Evolutionary conservation across 2,797 vertebrate species (phyloP).

Genomic region (Channa striata): DNA sequence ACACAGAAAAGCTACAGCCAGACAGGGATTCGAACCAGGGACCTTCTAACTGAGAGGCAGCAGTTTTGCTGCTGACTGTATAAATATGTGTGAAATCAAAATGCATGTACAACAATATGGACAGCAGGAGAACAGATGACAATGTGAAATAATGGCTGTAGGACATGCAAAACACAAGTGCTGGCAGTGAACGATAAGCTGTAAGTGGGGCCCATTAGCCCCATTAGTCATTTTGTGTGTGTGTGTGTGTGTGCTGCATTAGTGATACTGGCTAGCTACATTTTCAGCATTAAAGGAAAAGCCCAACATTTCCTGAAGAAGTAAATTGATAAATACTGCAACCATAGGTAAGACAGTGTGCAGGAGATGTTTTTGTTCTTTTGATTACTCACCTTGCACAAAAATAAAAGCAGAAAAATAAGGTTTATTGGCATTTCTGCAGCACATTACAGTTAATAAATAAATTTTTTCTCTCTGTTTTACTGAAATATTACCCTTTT

Average conservation of each 20-base stretch:
- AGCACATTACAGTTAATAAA: neutral
- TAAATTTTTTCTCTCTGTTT: no score
- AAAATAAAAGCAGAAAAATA: neutral
- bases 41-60: no score
- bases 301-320: neutral
- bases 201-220: constrained; percentile 39
- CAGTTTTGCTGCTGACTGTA: no score
- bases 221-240: constrained; percentile 47
- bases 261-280: no score
- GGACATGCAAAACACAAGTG: constrained; percentile 23
- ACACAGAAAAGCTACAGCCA: no score
- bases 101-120: constrained; percentile 4
- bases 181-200: constrained; percentile 3
- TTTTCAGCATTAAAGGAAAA: constrained; percentile 27
- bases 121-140: constrained; percentile 13
- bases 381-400: neutral
- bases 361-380: neutral
- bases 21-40: no score
- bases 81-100: neutral
- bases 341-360: no score
- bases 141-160: constrained; percentile 38
- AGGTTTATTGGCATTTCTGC: neutral
- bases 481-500: no score
- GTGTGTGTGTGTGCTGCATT: no score
- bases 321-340: no score